Percentiles rank a stretch among this genome's conserved stretches.
phyloP scores from a whole-genome alignment of 1,140 invertebrate genomes.

The Plodia interpunctella region DNA sequence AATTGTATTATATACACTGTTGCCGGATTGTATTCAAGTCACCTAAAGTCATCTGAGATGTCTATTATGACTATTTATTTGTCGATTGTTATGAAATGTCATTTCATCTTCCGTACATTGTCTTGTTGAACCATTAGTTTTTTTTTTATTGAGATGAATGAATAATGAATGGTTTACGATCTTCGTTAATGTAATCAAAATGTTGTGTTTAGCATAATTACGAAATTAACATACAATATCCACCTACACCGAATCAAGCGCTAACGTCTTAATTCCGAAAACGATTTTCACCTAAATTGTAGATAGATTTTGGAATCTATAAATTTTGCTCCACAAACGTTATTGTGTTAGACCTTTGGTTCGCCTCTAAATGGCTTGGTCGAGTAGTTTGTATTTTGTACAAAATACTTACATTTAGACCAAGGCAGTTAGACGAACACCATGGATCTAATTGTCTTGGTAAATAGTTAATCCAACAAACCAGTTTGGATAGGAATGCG shows the following conservation, averaged over 20 bases:
- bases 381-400: neutral
- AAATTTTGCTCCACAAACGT: neutral
- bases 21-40: too few species aligned
- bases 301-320: neutral
- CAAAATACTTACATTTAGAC: neutral
- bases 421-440: neutral
- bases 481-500: constrained; percentile 50
- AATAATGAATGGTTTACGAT: neutral
- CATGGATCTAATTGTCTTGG: neutral
- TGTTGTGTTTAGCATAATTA: neutral
- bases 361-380: neutral
- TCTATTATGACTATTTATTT: too few species aligned
- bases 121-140: too few species aligned
- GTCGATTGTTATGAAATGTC: too few species aligned
- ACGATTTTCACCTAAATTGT: neutral
- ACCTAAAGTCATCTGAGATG: too few species aligned
- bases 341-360: neutral
- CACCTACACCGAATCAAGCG: neutral
- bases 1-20: too few species aligned
- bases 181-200: neutral
- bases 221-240: neutral
- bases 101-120: too few species aligned
- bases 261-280: neutral
- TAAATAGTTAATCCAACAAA: constrained; percentile 21
- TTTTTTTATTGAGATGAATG: neutral